These are phyloP conservation scores for Salvelinus sp. DNA, from an alignment of 2,113 vertebrate genomes.

Conservation along the genomic window DNA sequence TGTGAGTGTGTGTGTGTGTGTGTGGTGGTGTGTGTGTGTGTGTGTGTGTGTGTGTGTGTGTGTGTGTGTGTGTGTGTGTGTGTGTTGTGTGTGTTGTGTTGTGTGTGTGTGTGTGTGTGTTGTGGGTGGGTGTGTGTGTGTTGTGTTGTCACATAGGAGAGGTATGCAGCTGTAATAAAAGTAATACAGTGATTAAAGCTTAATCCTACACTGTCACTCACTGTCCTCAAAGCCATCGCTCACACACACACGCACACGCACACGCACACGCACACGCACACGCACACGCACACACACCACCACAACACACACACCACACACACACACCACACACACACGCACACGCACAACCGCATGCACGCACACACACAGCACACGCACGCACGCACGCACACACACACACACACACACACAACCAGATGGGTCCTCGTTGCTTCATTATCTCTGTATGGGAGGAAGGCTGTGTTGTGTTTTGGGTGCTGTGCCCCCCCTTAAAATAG, in stretches of 20 bases:
- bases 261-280: neutral
- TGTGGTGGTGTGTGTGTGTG: too few relatives aligned
- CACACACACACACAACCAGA: conserved; percentile 68
- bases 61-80: too few relatives aligned
- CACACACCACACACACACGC: conserved; percentile 13
- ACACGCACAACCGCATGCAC: too few relatives aligned
- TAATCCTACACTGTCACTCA: conserved; percentile 77
- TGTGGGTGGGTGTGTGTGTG: too few relatives aligned
- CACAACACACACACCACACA: conserved; percentile 41
- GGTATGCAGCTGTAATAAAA: conserved; percentile 63
- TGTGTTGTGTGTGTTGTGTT: too few relatives aligned
- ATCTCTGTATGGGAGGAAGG: conserved; percentile 75
- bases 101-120: too few relatives aligned
- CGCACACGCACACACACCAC: too few relatives aligned
- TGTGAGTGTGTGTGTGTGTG: too few relatives aligned
- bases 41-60: too few relatives aligned
- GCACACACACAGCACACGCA: too few relatives aligned
- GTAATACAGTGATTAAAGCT: conserved; percentile 77
- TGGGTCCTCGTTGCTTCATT: conserved; percentile 82
- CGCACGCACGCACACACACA: too few relatives aligned
- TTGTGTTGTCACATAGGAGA: neutral
- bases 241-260: conserved; percentile 47
- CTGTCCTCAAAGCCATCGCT: conserved; percentile 56
- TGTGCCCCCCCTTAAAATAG: neutral
- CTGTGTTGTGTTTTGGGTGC: conserved; percentile 36